Base-by-base conservation (phyloP, 2,888 invertebrate genomes). In the Eupithecia dodoneata region DNA sequence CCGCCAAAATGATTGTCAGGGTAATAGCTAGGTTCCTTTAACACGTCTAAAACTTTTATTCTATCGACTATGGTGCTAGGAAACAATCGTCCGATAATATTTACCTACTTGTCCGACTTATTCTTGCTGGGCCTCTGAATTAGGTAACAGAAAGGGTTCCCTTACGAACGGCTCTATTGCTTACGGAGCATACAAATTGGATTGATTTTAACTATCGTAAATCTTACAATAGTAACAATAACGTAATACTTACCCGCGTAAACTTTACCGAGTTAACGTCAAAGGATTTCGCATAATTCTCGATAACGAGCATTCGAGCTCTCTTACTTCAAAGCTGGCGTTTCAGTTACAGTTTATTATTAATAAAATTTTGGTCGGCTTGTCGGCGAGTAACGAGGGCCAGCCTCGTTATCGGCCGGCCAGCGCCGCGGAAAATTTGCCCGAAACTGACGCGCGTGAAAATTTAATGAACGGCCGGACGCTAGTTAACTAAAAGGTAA, bases 401-500 rank as follows among this genome's bases (percentile, higher is more conserved):
- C 90, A 88, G 87, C 85, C 90, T 91, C 89, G 91, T 91, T 91
- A 91, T 89, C 90, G 92, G 92, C 90, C 89, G 92, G 91, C 90
- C 94, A 93, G 90, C 93, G 92, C 94, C 93, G 94, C 94, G 94
- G 94, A 94, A 95, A 95, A 94, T 94, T 94, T 89, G 92, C 90
- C 94, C 94, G 92, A 94, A 95, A 94, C 94, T 94, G 95, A 94
- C 94, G 94, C 95, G 94, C 95, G 95, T 95, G 95, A 95, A 95
- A 95, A 95, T 95, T 95, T 95, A 95, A 95, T 95, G 95, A 95
- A 95, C 95, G 93, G 93, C 94, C 93, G 94, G 94, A 94, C 94
- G 94, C 94, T 94, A 95, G 95, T 95, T 94, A 94, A 94, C 94
- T 95, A 94, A 94, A 95, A 95, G 95, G 95, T 94, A 94, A 95